Conservation (phyloP, 2,797 vertebrate genomes). For the Rhinophrynus dorsalis region DNA sequence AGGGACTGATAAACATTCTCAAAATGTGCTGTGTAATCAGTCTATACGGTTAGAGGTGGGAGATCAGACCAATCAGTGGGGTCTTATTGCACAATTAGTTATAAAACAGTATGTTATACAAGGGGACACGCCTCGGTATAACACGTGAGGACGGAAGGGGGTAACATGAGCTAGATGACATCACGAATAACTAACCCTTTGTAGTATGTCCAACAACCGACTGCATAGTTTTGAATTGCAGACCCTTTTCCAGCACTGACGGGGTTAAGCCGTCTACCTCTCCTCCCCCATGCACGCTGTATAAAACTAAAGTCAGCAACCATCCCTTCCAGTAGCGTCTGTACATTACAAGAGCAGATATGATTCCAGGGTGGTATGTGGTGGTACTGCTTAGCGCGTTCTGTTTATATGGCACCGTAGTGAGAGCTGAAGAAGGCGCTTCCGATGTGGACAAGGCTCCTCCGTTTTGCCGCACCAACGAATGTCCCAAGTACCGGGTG, state of each 20-base stretch:
- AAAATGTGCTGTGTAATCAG: too few species aligned
- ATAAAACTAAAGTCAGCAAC: too few species aligned
- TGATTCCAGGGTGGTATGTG: too few species aligned
- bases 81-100: neutral
- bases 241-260: neutral
- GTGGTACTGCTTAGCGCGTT: neutral
- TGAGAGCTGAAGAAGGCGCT: neutral
- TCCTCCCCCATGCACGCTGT: too few species aligned
- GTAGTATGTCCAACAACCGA: too few species aligned
- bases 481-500: neutral
- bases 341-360: too few species aligned
- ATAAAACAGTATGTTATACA: neutral
- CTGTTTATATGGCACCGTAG: neutral
- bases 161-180: neutral
- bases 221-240: neutral
- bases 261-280: too few species aligned
- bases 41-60: neutral
- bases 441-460: neutral
- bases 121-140: neutral
- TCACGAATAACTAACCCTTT: neutral
- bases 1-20: too few species aligned
- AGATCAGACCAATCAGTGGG: neutral
- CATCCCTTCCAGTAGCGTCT: too few species aligned
- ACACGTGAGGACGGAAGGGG: neutral
- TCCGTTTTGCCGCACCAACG: neutral